Base-by-base conservation (phyloP, 2,888 invertebrate genomes). In the Plagodis pulveraria region DNA sequence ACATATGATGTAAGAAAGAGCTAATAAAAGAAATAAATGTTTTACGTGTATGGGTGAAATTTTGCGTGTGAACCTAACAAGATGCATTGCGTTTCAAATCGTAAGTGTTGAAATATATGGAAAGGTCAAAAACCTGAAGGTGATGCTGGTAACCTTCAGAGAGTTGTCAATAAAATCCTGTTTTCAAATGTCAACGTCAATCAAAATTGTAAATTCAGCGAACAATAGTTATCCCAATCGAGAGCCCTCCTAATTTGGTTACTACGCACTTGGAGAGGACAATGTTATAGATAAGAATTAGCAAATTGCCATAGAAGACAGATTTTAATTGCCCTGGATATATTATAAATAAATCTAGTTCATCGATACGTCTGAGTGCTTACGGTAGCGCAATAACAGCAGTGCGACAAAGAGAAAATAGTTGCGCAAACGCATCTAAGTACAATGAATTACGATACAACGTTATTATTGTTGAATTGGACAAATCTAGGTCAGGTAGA, bases 361-460 rank as follows among this genome's bases (percentile, higher is more conserved):
- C 48, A 49, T 47, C 38, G 59, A 48, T 56, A 41, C 47, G 55
- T 46, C 11, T 50, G 40, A 36, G 32, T 54, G 48, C 44, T 33
- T 40, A 46, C 56, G 32, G 63, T 53, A 61, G 60, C 60, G 49
- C 56, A 50, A 55, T 44, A 12, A 35, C 33, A 45, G 22, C 34
- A 35, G n/a, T 35, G 53, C 58, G 56, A 63, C 62, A 68, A 73
- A 74, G 73, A 69, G 76, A 76, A 75, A 76, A 62, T 63, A 44
- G 65, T 76, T 77, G 60, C 67, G 68, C 65, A 77, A 76, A 61
- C 53, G 63, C 59, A 62, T 56, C 53, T 50, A n/a, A n/a, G n/a
- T n/a, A 52, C 54, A 34, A 38, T 56, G 50, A 42, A 52, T 62
- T 64, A 52, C 60, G 58, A 56, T 60, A 65, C 60, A 57, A 51